Evolutionary conservation across 1,140 invertebrate species (phyloP).

Genomic region (Atta cephalotes): DNA sequence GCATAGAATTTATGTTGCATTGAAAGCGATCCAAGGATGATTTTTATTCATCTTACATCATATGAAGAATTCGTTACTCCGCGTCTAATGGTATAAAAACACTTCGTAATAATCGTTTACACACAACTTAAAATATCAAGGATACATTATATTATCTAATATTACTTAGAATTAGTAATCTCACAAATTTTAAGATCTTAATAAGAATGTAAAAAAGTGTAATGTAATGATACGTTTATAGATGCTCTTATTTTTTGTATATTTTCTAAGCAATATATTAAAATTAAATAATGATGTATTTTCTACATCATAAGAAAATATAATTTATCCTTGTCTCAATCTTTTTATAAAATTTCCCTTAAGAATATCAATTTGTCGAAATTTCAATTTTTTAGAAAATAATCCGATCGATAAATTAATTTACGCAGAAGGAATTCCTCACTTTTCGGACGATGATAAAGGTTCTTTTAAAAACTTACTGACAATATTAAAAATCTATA

Average conservation of each 20-base stretch:
- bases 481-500: not conserved
- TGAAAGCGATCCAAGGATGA: conserved; percentile 30
- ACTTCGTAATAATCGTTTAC: not conserved
- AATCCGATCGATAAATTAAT: not conserved
- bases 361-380: not conserved
- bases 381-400: not conserved
- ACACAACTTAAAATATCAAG: not conserved
- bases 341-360: not conserved
- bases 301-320: not conserved
- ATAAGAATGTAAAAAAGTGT: not conserved
- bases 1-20: conserved; percentile 46
- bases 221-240: not conserved
- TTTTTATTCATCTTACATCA: not conserved
- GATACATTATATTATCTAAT: not conserved
- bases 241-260: not conserved
- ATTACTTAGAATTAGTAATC: not conserved
- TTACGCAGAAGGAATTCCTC: not conserved
- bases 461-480: not conserved
- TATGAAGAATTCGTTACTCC: not conserved
- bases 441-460: not conserved
- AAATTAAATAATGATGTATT: conserved; percentile 4
- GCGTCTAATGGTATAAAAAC: conserved; percentile 19
- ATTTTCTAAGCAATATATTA: not conserved
- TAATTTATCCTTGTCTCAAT: not conserved
- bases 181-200: not conserved